phyloP scores from a whole-genome alignment of 64 coral and sea anemone genomes.

The Pachyseris speciosa region DNA sequence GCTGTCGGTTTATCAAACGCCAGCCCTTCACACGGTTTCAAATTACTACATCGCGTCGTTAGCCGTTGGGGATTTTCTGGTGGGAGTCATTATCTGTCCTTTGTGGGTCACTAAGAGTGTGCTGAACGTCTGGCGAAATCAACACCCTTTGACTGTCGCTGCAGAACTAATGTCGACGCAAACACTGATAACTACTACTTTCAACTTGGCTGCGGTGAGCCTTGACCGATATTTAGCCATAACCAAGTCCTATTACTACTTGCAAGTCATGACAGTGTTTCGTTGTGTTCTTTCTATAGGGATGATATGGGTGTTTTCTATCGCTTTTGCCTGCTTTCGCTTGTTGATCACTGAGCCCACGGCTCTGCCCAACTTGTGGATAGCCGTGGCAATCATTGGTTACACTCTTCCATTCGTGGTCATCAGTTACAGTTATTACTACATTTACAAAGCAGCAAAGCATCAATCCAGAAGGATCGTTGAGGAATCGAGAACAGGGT shows the following conservation, averaged over 20 bases:
- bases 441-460: slow-evolving; percentile 70
- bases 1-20: slow-evolving; percentile 62
- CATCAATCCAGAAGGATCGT: slow-evolving; percentile 52
- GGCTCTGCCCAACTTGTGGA: slow-evolving; percentile 74
- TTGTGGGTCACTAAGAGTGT: slow-evolving; percentile 74
- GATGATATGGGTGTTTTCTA: slow-evolving; percentile 66
- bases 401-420: slow-evolving; percentile 83
- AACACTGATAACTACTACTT: slow-evolving; percentile 73
- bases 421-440: slow-evolving; percentile 72
- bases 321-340: slow-evolving; percentile 61
- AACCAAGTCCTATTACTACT: slow-evolving; percentile 44
- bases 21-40: slow-evolving; percentile 65
- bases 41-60: slow-evolving; percentile 84
- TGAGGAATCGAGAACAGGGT: slow-evolving; percentile 9
- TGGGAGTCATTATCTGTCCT: slow-evolving; percentile 66
- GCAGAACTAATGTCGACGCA: slow-evolving; percentile 75
- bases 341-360: slow-evolving; percentile 28
- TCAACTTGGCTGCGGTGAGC: slow-evolving; percentile 70
- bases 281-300: slow-evolving; percentile 43
- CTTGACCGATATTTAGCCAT: slow-evolving; percentile 81
- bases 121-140: slow-evolving; percentile 65
- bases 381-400: slow-evolving; percentile 63
- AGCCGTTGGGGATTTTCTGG: slow-evolving; percentile 72
- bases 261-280: slow-evolving; percentile 33
- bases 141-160: slow-evolving; percentile 43